Conservation (phyloP, 2,797 vertebrate species). For the Oreortyx pictus region DNA sequence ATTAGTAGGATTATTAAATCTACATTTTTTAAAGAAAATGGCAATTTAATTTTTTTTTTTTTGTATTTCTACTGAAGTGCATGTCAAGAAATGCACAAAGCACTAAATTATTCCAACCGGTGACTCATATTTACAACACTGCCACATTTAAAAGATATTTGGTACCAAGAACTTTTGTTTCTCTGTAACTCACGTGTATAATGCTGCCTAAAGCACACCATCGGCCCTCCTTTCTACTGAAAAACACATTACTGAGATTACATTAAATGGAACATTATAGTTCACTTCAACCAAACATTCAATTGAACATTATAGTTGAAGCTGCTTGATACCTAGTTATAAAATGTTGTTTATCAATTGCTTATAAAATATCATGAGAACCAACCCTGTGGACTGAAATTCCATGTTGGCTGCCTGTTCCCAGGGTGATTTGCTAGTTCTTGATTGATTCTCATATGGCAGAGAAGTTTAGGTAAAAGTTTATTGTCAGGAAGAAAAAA, state of each 20-base stretch:
- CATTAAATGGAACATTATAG: slow-evolving; percentile 14
- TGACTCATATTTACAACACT: slow-evolving; percentile 47
- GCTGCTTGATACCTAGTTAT: slow-evolving; percentile 15
- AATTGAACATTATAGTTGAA: background rate
- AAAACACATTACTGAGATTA: slow-evolving; percentile 53
- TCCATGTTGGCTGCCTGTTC: background rate
- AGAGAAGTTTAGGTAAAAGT: background rate
- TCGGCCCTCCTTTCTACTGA: background rate
- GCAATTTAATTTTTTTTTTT: background rate
- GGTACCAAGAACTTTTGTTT: slow-evolving; percentile 27
- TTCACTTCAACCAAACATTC: slow-evolving; percentile 10
- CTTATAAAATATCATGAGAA: background rate
- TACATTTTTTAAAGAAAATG: background rate
- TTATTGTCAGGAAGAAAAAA: background rate
- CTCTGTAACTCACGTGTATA: background rate
- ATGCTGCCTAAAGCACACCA: background rate
- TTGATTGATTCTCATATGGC: background rate
- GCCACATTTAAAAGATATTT: slow-evolving; percentile 32
- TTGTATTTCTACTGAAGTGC: background rate
- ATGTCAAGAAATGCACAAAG: slow-evolving; percentile 15
- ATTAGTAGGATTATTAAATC: background rate
- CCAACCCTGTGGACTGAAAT: background rate
- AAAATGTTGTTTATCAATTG: slow-evolving; percentile 30
- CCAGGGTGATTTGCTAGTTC: background rate
- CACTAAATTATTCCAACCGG: slow-evolving; percentile 11